phyloP scores from a whole-genome alignment of 2,113 vertebrate genomes.

The Bagarius yarrelli region DNA sequence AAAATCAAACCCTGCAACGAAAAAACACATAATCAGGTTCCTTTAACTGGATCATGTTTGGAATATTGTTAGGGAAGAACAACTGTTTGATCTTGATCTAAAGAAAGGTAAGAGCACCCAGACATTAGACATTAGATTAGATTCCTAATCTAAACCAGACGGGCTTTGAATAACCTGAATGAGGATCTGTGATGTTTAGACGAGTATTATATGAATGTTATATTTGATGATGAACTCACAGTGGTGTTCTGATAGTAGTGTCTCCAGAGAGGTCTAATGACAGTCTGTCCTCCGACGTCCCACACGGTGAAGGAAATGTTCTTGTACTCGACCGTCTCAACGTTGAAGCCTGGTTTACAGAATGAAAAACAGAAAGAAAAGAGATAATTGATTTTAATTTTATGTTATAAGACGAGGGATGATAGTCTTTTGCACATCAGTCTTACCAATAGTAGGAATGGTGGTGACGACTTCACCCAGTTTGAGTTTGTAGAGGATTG shows the following conservation, averaged over 20 bases:
- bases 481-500: constrained; percentile 82
- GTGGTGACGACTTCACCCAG: constrained; percentile 80
- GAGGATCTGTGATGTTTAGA: neutral
- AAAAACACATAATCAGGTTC: neutral
- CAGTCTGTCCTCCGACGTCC: constrained; percentile 81
- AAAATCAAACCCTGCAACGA: constrained; percentile 76
- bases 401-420: neutral
- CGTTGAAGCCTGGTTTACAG: constrained; percentile 72
- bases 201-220: constrained; percentile 67
- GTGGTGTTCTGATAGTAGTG: constrained; percentile 84
- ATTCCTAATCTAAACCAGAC: constrained; percentile 5
- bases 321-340: constrained; percentile 81
- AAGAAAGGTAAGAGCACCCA: neutral
- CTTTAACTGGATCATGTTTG: neutral
- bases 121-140: neutral
- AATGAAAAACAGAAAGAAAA: neutral
- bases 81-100: neutral
- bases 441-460: constrained; percentile 77
- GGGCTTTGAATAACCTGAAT: neutral
- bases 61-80: neutral
- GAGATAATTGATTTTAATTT: neutral
- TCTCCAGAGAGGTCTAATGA: constrained; percentile 79
- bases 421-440: constrained; percentile 74
- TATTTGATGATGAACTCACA: constrained; percentile 61
- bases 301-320: constrained; percentile 83